Conservation (phyloP, 1,140 invertebrate species). For the Drosophila asahinai region DNA sequence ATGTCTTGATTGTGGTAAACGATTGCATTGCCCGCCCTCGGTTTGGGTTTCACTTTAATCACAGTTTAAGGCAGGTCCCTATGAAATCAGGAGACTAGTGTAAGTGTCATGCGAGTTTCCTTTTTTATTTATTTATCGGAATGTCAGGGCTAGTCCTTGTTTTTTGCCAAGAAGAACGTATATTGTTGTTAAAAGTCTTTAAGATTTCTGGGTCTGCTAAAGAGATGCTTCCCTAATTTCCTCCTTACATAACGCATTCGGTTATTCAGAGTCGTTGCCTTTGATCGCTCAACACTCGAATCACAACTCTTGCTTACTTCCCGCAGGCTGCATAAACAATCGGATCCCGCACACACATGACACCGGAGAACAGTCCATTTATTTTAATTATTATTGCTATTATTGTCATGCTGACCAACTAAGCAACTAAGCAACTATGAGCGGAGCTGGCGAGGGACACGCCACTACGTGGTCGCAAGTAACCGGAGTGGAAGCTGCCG, state of each 20-base stretch:
- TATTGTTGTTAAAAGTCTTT: background rate
- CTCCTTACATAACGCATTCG: background rate
- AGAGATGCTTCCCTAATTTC: background rate
- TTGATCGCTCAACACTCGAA: slow-evolving; percentile 20
- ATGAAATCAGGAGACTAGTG: background rate
- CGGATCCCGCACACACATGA: slow-evolving; percentile 20
- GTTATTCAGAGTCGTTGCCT: slow-evolving; percentile 5
- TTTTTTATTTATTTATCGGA: too few relatives aligned
- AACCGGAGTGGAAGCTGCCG: slow-evolving; percentile 34
- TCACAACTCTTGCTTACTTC: slow-evolving; percentile 10
- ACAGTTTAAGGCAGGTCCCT: background rate
- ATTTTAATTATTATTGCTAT: slow-evolving; percentile 68
- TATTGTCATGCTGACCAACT: slow-evolving; percentile 56
- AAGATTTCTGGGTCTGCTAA: too few relatives aligned
- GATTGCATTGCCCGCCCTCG: slow-evolving; percentile 19
- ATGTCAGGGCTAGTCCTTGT: slow-evolving; percentile 1
- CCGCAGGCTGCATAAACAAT: slow-evolving; percentile 29
- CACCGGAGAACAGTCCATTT: slow-evolving; percentile 59
- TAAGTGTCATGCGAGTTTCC: too few relatives aligned
- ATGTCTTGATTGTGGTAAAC: slow-evolving; percentile 43
- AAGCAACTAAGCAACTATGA: slow-evolving; percentile 34
- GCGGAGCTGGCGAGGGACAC: slow-evolving; percentile 8
- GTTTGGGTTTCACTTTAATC: slow-evolving; percentile 3
- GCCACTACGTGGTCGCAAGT: slow-evolving; percentile 32
- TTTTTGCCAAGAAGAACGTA: background rate